These are phyloP conservation scores for Dyspetes luteomarginatus DNA, from an alignment of 2,888 invertebrate species.

Conservation along the genomic window DNA sequence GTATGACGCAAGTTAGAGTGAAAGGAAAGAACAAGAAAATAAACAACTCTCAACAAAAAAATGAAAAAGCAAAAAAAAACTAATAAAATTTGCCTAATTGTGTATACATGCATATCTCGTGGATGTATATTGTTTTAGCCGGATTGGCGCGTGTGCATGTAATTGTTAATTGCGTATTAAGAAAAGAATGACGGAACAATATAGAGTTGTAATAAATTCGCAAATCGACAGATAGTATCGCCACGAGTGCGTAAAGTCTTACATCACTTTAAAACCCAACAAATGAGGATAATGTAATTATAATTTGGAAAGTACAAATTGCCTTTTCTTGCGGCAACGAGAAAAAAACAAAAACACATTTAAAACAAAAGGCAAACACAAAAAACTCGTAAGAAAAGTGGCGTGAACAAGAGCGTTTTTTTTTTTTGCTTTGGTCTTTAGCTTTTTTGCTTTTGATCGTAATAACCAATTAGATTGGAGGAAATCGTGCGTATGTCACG, in stretches of 20 bases:
- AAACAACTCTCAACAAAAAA: no score
- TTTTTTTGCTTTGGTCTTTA: background rate
- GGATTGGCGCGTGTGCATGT: background rate
- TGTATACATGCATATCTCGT: constrained; percentile 16
- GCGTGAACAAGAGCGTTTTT: background rate
- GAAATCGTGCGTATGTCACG: background rate
- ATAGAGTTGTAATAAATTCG: constrained; percentile 5
- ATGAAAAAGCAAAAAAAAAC: no score
- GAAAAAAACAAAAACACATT: background rate
- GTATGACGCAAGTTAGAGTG: background rate
- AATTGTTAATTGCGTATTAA: background rate
- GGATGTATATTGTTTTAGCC: constrained; percentile 6
- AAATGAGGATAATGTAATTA: constrained; percentile 50
- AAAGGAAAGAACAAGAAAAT: background rate
- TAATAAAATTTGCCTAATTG: constrained; percentile 48
- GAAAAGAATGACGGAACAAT: background rate
- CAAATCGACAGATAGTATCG: constrained; percentile 8
- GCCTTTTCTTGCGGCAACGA: constrained; percentile 38
- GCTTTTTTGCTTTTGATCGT: constrained; percentile 8
- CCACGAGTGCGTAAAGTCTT: background rate
- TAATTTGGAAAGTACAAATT: constrained; percentile 67
- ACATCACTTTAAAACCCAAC: constrained; percentile 5
- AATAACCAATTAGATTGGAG: background rate
- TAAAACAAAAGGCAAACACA: constrained; percentile 1
- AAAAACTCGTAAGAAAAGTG: background rate